Percentiles rank a stretch among this genome's conserved stretches.
Evolutionary conservation across 2,888 invertebrate genomes (phyloP).

Genomic region (Apodemia zela): DNA sequence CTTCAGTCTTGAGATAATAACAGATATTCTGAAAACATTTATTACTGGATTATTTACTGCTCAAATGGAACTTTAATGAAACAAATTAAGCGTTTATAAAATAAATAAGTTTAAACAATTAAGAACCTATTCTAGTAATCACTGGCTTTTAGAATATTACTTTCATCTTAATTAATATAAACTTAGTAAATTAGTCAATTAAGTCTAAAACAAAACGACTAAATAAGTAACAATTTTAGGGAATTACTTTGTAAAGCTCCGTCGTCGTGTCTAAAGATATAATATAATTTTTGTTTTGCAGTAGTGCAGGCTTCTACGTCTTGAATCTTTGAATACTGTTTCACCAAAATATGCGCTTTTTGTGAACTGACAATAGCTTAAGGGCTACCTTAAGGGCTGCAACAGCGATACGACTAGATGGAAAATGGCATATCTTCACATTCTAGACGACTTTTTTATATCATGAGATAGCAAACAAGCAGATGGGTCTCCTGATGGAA

Average conservation of each 20-base stretch:
- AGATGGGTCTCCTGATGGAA: no score
- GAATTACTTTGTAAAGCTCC: neutral
- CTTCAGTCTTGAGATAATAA: neutral
- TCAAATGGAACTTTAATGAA: neutral
- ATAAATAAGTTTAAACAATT: neutral
- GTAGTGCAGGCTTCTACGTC: no score
- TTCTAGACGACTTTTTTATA: no score
- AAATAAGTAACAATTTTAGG: neutral
- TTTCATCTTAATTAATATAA: neutral
- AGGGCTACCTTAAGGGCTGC: no score
- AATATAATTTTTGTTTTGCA: no score
- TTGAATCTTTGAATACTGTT: no score
- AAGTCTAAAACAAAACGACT: neutral
- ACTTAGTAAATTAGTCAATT: neutral
- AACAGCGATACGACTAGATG: no score
- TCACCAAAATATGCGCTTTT: no score
- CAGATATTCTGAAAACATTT: neutral
- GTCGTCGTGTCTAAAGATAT: neutral
- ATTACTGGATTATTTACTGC: neutral
- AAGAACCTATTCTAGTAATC: neutral
- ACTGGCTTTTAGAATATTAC: neutral
- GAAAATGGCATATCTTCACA: no score
- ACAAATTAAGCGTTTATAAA: neutral
- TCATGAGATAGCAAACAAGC: neutral
- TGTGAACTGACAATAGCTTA: no score